A percentile compares a stretch with the other conserved stretches of the same genome.
These are phyloP conservation scores for Rhopalosiphum padi DNA, from an alignment of 1,140 invertebrate species.

Conservation along the genomic window DNA sequence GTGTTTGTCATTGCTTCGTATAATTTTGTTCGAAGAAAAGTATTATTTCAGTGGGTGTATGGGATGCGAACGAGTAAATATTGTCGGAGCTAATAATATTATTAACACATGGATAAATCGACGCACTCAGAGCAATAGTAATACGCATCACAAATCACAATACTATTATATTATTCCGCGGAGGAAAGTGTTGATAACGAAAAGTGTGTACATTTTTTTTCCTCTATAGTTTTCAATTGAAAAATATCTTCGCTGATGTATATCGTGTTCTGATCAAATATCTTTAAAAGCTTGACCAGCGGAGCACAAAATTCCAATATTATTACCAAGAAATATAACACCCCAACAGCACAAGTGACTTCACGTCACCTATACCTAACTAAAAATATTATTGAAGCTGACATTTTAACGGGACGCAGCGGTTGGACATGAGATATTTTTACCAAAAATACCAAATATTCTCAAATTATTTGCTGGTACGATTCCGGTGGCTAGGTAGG, in stretches of 20 bases:
- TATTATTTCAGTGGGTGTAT: background rate
- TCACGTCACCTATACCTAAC: background rate
- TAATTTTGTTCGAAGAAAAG: background rate
- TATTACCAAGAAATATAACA: background rate
- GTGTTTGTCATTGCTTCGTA: background rate
- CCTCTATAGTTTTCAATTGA: background rate
- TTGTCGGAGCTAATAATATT: background rate
- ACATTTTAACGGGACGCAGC: background rate
- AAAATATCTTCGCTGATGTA: background rate
- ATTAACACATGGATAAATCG: background rate
- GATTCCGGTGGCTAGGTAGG: background rate
- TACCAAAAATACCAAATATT: background rate
- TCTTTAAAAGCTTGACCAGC: background rate
- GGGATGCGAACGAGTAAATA: background rate
- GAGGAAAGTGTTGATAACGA: background rate
- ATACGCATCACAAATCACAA: background rate
- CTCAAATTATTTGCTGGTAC: background rate
- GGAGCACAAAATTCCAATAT: background rate
- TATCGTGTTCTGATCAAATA: background rate
- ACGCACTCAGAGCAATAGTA: background rate
- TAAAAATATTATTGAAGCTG: slow-evolving; percentile 15
- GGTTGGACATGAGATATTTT: background rate
- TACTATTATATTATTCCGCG: background rate
- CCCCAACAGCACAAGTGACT: background rate
- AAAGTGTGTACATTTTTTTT: background rate